Conservation (phyloP, 2,888 invertebrate genomes). For the Lacanobia oleracea region DNA sequence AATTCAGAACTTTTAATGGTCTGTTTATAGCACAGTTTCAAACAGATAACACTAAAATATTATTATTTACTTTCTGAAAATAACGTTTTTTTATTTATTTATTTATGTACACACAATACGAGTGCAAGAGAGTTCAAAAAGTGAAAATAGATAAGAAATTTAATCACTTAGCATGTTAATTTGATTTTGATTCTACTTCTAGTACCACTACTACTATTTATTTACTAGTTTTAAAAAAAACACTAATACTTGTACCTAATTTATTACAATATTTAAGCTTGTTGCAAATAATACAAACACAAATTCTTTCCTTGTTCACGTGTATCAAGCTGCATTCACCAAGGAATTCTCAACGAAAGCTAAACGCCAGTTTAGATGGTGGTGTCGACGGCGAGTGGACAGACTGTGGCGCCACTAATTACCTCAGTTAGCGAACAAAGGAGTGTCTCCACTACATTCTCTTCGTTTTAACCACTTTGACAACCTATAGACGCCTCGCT, state of each 20-base stretch:
- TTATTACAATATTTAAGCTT: neutral
- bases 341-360: constrained; percentile 30
- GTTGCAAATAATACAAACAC: neutral
- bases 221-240: neutral
- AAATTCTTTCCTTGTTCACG: neutral
- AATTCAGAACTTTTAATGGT: too few species aligned
- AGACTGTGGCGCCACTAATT: constrained; percentile 58
- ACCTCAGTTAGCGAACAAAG: constrained; percentile 63
- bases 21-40: too few species aligned
- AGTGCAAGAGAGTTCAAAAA: too few species aligned
- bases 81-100: too few species aligned
- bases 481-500: constrained; percentile 17
- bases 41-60: too few species aligned
- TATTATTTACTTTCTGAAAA: too few species aligned
- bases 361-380: constrained; percentile 46
- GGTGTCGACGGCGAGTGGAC: constrained; percentile 34
- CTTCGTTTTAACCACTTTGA: constrained; percentile 56
- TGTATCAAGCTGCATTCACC: neutral
- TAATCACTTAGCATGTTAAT: too few species aligned
- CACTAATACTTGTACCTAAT: neutral
- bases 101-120: too few species aligned
- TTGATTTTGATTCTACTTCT: too few species aligned
- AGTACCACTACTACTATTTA: too few species aligned
- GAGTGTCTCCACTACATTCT: constrained; percentile 45
- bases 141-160: too few species aligned